Conservation (phyloP, 2,797 vertebrate genomes). For the Hippopotamyrus pictus region DNA sequence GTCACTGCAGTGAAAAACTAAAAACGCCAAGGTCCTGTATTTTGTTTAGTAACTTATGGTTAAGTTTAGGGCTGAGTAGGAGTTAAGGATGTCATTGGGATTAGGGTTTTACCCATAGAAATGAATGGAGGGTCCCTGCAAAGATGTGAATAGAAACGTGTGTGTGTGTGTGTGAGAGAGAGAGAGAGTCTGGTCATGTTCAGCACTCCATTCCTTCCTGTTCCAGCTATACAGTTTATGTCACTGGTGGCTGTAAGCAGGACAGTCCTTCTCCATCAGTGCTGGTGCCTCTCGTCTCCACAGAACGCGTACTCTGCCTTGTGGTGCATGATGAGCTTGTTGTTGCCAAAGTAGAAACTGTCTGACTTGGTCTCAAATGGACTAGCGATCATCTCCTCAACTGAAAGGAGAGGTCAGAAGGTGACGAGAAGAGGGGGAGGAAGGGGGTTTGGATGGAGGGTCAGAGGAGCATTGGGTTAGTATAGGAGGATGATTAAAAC, state of each 20-base stretch:
- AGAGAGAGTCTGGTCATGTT: neutral
- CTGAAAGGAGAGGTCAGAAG: slow-evolving; percentile 37
- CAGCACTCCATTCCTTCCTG: neutral
- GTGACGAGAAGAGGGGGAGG: neutral
- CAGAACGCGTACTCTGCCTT: slow-evolving; percentile 75
- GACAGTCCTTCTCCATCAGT: neutral
- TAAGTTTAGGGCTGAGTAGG: neutral
- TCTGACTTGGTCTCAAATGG: slow-evolving; percentile 82
- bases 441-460: neutral
- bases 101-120: neutral
- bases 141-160: neutral
- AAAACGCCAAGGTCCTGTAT: neutral
- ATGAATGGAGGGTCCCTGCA: neutral
- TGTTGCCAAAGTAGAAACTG: slow-evolving; percentile 90
- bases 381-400: slow-evolving; percentile 79
- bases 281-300: neutral
- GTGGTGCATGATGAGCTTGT: slow-evolving; percentile 88
- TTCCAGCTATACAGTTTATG: neutral
- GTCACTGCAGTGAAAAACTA: neutral
- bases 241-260: neutral
- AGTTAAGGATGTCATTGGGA: neutral
- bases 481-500: neutral
- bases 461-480: neutral
- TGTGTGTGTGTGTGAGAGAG: neutral
- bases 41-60: neutral